Percentiles rank a stretch among this genome's conserved stretches.
These are phyloP conservation scores for Cataglyphis albicans DNA, from an alignment of 2,888 invertebrate species.

Conservation along the genomic window DNA sequence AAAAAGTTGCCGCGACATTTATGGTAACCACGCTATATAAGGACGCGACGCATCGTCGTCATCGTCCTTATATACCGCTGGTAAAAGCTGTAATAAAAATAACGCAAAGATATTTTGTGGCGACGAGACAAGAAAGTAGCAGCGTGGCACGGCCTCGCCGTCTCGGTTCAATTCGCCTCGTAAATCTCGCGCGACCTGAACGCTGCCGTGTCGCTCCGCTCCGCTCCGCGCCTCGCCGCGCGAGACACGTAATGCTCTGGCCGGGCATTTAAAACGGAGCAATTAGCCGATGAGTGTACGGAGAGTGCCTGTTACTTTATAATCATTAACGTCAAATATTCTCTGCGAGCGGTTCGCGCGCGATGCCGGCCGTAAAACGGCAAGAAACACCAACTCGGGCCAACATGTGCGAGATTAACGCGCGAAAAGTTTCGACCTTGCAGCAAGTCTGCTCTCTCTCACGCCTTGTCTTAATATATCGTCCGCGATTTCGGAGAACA, in stretches of 20 bases:
- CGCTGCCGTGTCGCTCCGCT: conserved; percentile 7
- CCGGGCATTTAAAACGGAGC: conserved; percentile 43
- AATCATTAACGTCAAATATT: conserved; percentile 52
- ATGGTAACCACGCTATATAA: background rate
- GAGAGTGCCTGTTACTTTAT: conserved; percentile 43
- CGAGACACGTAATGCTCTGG: conserved; percentile 24
- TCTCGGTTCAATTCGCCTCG: conserved; percentile 36
- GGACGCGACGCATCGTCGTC: background rate
- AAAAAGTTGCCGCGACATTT: background rate
- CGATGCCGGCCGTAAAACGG: conserved; percentile 16
- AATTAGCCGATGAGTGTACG: conserved; percentile 47
- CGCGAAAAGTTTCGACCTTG: conserved; percentile 35
- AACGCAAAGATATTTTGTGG: conserved; percentile 18
- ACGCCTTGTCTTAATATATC: conserved; percentile 41
- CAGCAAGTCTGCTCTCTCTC: background rate
- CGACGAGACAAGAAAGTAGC: conserved; percentile 32
- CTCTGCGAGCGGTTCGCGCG: background rate
- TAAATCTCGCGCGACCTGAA: conserved; percentile 35
- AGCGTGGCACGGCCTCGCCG: background rate
- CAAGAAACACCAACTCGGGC: conserved; percentile 23
- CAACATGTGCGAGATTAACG: conserved; percentile 43
- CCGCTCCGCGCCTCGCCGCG: background rate
- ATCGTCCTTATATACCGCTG: no score
- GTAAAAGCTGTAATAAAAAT: conserved; percentile 30
- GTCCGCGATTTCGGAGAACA: conserved; percentile 2